Base-by-base conservation (phyloP, 2,888 invertebrate genomes). In the Nomada fucata region DNA sequence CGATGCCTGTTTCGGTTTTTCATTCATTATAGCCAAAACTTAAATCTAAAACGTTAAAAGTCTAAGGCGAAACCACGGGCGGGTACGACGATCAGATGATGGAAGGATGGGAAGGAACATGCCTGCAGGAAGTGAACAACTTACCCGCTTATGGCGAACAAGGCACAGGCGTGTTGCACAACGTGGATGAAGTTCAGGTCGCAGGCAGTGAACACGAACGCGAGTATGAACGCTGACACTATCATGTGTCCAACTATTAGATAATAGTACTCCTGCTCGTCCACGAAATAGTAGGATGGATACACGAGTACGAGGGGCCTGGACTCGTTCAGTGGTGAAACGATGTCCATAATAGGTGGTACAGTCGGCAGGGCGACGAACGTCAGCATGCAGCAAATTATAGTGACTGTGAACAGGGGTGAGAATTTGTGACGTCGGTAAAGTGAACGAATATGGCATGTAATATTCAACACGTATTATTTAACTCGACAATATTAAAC, bases 151-250 rank as follows among this genome's bases (percentile, higher is more conserved):
- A 76, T 64, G 3, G 23, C 9, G 7, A 64, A 57, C 36, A 71
- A 47, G 7, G 47, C 69, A 13, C 76, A 76, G 7, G 26, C 76
- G 29, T 76, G 76, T n/a, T 65, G 76, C 10, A 76, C 71, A 0
- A 20, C 3, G 2, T 72, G 42, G 13, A 76, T 15, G 50, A 76
- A 55, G 42, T 53, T 59, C 15, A 59, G 13, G n/a, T 76, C 76
- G n/a, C 64, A 55, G 1, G 64, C 76, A 15, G 65, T 20, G 10
- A 44, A 65, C 15, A 65, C 44, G 9, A 3, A 20, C 11, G 44
- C 20, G 2, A 73, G 29, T 55, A 70, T 20, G 2, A 13, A 2
- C 10, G 73, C 26, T 18, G 20, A 44, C 2, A n/a, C 0, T 20
- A 18, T 11, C 53, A 63, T 53, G 52, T 59, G 64, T 13, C 18